Evolutionary conservation across 2,888 invertebrate genomes (phyloP), one percentile per base, ranked within the genome.

Genomic region (Tryphoninae sp.): DNA sequence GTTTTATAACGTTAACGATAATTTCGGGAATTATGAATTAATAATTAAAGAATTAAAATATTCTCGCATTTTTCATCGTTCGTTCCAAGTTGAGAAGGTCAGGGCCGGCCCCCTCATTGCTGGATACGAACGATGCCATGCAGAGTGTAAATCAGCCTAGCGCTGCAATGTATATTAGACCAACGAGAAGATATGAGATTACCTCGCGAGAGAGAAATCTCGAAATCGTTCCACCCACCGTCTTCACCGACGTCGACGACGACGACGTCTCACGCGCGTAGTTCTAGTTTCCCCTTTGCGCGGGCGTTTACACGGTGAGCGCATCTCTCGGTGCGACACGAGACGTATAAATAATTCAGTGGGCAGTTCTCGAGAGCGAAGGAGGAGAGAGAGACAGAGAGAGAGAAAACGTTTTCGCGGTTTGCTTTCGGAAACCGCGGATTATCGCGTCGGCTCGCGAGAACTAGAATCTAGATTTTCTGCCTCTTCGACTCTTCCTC

Each of bases 331-430:
- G 79, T 81, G 64, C 78, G 82, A 85, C 84, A 84, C 64, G 55
- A 71, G 82, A 84, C 85, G 83, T 83, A 82, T 82, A 85, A 85
- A 86, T 86, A 86, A 85, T 85, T 84, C 77, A 53, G 75, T 72
- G 69, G 78, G 80, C 67, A 82, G 51, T 19, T 19, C 7, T 42
- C 7, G 8, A 23, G 19, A 64, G 22, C 51, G 11, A 40, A 49
- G 51, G 22, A 67, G 71, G 61, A 51, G 61, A 72, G 45, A 58
- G 53, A 71, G 45, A 58, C 45, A 71, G 61, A 51, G 61, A 33
- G 33, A 33, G 33, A 58, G 53, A 71, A 33, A 65, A 68, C 64
- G 67, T 61, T 62, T 45, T 68, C 51, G 65, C 61, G 65, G 59
- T 51, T 67, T 72, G 76, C 81, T 83, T 84, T 83, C 82, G 84